phyloP scores from a whole-genome alignment of 2,797 vertebrate species.

The Acrossocheilus wenchowensis region DNA sequence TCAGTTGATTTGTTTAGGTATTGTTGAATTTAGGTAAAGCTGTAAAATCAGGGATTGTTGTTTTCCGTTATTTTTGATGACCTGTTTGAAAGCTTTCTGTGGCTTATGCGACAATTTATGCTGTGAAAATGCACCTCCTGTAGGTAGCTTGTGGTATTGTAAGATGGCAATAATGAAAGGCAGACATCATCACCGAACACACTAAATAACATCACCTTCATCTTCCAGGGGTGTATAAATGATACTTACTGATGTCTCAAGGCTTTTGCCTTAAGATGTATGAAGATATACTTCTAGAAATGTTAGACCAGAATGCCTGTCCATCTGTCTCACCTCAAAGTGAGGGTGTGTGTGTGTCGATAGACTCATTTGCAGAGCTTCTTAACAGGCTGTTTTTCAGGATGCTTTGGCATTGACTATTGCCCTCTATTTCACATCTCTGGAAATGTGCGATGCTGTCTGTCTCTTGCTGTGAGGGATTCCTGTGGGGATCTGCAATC shows the following conservation, averaged over 20 bases:
- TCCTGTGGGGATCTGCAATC: conserved; percentile 19
- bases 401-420: conserved; percentile 49
- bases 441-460: conserved; percentile 37
- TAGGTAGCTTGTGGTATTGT: conserved; percentile 3
- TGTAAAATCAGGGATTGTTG: neutral
- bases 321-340: conserved; percentile 46
- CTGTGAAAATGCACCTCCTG: neutral
- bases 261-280: conserved; percentile 10
- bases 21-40: neutral
- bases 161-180: neutral
- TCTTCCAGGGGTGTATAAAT: neutral
- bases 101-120: neutral
- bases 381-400: conserved; percentile 46
- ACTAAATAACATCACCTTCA: conserved; percentile 9
- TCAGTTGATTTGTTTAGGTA: neutral
- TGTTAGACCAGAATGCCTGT: neutral
- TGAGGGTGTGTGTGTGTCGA: conserved; percentile 17
- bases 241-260: conserved; percentile 35
- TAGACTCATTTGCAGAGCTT: conserved; percentile 13
- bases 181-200: neutral
- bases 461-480: conserved; percentile 33
- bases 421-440: conserved; percentile 45
- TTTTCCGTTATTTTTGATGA: neutral
- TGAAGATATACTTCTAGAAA: conserved; percentile 5
- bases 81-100: neutral